Percentiles rank a stretch among this genome's conserved stretches.
These are phyloP conservation scores for Entelurus aequoreus DNA, from an alignment of 2,113 vertebrate genomes.

Conservation along the genomic window DNA sequence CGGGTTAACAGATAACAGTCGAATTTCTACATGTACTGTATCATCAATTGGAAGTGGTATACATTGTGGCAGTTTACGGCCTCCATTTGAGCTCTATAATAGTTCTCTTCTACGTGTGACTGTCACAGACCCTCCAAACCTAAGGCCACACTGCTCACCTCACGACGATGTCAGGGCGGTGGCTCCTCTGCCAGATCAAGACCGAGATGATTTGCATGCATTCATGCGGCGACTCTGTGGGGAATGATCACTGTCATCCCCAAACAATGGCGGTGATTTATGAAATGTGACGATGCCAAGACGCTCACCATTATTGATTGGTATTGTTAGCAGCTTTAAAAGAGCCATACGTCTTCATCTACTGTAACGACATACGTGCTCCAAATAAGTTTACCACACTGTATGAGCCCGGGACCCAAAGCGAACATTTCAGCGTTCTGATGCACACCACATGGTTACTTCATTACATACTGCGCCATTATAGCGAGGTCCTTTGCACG, in stretches of 20 bases:
- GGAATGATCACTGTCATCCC: slow-evolving; percentile 73
- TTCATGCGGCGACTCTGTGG: slow-evolving; percentile 51
- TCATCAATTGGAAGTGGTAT: no score
- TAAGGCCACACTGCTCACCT: not conserved
- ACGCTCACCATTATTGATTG: slow-evolving; percentile 80
- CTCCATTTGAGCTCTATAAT: no score
- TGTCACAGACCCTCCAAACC: slow-evolving; percentile 1
- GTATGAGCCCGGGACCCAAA: slow-evolving; percentile 53
- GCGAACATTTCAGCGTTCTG: slow-evolving; percentile 53
- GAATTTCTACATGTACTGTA: no score
- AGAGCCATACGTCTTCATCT: slow-evolving; percentile 77
- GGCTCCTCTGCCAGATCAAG: slow-evolving; percentile 55
- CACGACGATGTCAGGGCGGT: slow-evolving; percentile 39
- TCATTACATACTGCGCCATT: slow-evolving; percentile 59
- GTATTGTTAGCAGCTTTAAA: slow-evolving; percentile 79
- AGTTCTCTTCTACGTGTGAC: not conserved
- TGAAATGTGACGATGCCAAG: slow-evolving; percentile 74
- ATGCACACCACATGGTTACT: slow-evolving; percentile 62
- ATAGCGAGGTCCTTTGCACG: slow-evolving; percentile 48
- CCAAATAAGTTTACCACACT: slow-evolving; percentile 69
- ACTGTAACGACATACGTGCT: slow-evolving; percentile 67
- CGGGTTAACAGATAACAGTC: no score
- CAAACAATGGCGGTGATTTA: slow-evolving; percentile 73
- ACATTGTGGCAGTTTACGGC: no score
- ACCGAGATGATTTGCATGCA: slow-evolving; percentile 56